phyloP scores from a whole-genome alignment of 2,797 vertebrate species.

The Diplodus sargus region DNA sequence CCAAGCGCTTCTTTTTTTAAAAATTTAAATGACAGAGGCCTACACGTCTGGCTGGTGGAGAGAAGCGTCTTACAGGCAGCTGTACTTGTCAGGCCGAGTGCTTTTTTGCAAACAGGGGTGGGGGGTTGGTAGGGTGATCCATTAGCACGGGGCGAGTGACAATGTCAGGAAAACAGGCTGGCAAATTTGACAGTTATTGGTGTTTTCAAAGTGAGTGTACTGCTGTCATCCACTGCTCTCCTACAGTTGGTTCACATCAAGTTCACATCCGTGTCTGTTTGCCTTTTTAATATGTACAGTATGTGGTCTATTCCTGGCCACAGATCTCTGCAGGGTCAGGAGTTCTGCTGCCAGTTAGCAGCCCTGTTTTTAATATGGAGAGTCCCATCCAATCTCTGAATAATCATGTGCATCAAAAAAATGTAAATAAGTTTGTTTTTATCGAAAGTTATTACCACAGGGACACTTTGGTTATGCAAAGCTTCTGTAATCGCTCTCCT shows the following conservation, averaged over 20 bases:
- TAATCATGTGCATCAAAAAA: neutral
- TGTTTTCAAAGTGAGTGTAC: neutral
- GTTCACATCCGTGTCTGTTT: conserved; percentile 27
- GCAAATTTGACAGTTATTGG: conserved; percentile 15
- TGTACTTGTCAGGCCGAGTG: conserved; percentile 71
- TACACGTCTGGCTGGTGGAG: neutral
- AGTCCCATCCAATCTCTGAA: neutral
- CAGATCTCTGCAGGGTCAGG: conserved; percentile 59
- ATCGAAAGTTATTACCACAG: neutral
- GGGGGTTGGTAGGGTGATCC: neutral
- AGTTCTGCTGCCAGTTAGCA: conserved; percentile 45
- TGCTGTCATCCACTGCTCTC: neutral
- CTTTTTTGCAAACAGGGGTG: conserved; percentile 33
- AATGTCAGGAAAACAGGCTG: conserved; percentile 52
- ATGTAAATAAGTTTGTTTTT: neutral
- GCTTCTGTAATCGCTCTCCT: conserved; percentile 13
- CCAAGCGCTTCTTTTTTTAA: neutral
- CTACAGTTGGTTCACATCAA: conserved; percentile 9
- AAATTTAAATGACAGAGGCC: conserved; percentile 28
- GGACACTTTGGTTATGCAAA: neutral
- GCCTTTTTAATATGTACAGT: conserved; percentile 47
- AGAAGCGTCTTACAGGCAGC: conserved; percentile 60
- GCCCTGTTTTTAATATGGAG: conserved; percentile 14
- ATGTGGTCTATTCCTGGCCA: conserved; percentile 68
- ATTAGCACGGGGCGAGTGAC: conserved; percentile 70